Percentiles rank a stretch among this genome's conserved stretches.
These are phyloP conservation scores for Stomorhina lunata DNA, from an alignment of 2,888 invertebrate genomes.

Conservation along the genomic window DNA sequence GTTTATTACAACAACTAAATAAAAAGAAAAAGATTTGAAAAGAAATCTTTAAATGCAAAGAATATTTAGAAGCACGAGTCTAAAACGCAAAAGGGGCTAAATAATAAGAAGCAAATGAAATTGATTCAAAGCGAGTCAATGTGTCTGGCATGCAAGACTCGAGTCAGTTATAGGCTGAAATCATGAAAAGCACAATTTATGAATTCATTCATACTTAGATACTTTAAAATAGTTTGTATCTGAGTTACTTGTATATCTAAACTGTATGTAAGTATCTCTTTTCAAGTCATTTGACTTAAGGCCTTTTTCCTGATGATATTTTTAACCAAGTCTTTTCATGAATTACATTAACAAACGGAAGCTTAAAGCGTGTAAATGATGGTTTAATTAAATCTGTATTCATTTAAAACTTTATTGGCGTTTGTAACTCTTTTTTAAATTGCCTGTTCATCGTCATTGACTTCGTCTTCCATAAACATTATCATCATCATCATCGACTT, in stretches of 20 bases:
- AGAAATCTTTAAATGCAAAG: neutral
- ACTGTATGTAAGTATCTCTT: neutral
- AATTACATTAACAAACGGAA: conserved; percentile 27
- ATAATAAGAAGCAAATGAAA: conserved; percentile 41
- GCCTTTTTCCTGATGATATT: conserved; percentile 5
- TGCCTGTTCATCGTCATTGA: neutral
- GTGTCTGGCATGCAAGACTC: conserved; percentile 33
- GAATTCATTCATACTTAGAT: conserved; percentile 36
- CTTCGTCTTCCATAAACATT: neutral
- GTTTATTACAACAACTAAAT: conserved; percentile 38
- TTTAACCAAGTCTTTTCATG: neutral
- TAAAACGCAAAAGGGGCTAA: neutral
- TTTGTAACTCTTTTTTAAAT: conserved; percentile 20
- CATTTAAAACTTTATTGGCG: conserved; percentile 24
- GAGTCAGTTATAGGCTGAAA: neutral
- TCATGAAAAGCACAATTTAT: conserved; percentile 11
- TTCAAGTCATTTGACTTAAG: conserved; percentile 22
- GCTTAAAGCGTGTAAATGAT: conserved; percentile 65
- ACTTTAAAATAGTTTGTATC: conserved; percentile 25
- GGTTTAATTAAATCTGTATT: conserved; percentile 64
- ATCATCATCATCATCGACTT: conserved; percentile 1
- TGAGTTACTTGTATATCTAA: neutral
- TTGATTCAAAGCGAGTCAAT: conserved; percentile 40
- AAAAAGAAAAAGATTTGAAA: neutral
- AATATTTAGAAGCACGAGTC: neutral